Evolutionary conservation across 2,797 vertebrate species (phyloP).

Genomic region (Gambelia wislizenii): DNA sequence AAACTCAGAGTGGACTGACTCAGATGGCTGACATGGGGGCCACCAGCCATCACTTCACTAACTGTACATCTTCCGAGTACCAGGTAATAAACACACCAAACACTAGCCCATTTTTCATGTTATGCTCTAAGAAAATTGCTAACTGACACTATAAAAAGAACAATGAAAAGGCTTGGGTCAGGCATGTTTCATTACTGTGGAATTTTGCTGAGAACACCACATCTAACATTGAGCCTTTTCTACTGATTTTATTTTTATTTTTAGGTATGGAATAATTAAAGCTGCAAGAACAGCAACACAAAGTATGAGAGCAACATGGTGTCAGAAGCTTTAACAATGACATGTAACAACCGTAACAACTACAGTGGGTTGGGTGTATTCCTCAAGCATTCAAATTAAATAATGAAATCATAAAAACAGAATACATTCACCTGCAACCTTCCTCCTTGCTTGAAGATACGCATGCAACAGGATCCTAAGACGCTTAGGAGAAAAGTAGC

Average conservation of each 20-base stretch:
- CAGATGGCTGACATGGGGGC: no score
- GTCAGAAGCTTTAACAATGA: background rate
- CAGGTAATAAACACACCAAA: background rate
- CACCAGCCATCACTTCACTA: no score
- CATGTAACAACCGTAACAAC: no score
- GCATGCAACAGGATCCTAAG: background rate
- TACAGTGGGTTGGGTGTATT: no score
- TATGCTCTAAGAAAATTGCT: background rate
- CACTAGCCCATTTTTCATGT: background rate
- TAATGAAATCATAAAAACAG: background rate
- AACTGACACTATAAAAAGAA: background rate
- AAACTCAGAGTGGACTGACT: no score
- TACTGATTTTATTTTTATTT: background rate
- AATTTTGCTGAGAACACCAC: constrained; percentile 2
- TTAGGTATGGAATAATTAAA: background rate
- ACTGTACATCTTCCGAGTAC: background rate
- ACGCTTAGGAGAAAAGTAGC: background rate
- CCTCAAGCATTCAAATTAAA: background rate
- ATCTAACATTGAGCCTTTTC: background rate
- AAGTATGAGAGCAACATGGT: background rate
- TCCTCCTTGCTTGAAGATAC: background rate
- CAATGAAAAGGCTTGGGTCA: background rate
- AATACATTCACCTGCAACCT: background rate
- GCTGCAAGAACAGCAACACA: background rate
- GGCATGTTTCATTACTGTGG: background rate